These are phyloP conservation scores for Nycteola revayana DNA, from an alignment of 2,888 invertebrate species.

Conservation along the genomic window DNA sequence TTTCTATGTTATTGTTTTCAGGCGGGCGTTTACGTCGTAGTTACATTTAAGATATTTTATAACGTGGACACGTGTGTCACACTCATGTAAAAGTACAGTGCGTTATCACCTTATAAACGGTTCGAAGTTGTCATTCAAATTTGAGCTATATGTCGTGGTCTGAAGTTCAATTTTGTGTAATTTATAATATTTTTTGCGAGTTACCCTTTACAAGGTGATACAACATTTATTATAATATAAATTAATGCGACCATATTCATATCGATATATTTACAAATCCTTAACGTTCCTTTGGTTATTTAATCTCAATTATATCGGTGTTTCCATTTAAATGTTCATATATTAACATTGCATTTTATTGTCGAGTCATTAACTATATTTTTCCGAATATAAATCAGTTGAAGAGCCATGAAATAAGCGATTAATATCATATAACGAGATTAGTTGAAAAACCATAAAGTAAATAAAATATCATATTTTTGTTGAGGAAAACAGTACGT, in stretches of 20 bases:
- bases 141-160: too few species aligned
- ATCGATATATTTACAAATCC: slow-evolving; percentile 26
- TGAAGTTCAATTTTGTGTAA: too few species aligned
- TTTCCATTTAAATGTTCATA: too few species aligned
- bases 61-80: too few species aligned
- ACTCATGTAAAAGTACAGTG: too few species aligned
- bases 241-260: slow-evolving; percentile 17
- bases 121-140: too few species aligned
- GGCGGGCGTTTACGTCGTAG: slow-evolving; percentile 19
- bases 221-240: neutral
- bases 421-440: slow-evolving; percentile 1
- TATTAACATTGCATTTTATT: slow-evolving; percentile 19
- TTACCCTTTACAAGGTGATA: too few species aligned
- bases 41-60: slow-evolving; percentile 1
- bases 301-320: slow-evolving; percentile 18
- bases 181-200: too few species aligned
- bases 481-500: too few species aligned
- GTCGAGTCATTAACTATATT: slow-evolving; percentile 3
- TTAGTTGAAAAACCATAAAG: neutral
- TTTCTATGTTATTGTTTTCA: slow-evolving; percentile 21
- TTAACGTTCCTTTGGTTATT: slow-evolving; percentile 19
- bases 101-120: too few species aligned
- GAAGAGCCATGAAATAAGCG: slow-evolving; percentile 25
- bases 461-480: too few species aligned
- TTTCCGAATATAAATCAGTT: neutral